Evolutionary conservation across 1,140 invertebrate species (phyloP), one percentile per base, ranked within the genome.

Genomic region (Listronotus oregonensis): DNA sequence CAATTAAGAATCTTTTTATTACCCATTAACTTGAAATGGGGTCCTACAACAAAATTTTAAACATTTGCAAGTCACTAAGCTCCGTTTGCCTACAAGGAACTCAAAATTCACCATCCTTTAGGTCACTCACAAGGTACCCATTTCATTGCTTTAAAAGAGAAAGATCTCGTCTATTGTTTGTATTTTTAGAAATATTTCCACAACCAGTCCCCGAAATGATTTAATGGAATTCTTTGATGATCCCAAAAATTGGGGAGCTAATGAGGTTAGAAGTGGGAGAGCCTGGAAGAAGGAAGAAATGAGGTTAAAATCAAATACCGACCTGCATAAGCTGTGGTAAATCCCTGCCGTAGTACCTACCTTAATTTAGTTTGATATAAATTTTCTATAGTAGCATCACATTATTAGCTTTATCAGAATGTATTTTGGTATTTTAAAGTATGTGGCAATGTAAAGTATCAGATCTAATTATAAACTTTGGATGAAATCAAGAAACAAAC

Each of bases 291-390:
- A 83, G 44, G 95, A 97, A 73, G 97, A 99, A 81, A 80, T 99
- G 27, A 84, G 97, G 75, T 86, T 98, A 34, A 99, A 98, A 82
- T 96, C 93, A 52, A 99, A 98, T 80, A 83, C 87, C 50, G 97
- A 99, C 82, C 85, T 99, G 46, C 97, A 99, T 75, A 98, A 99
- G 84, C 81, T 99, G 58, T 99, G 97, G 97, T 98, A 27, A 27
- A 27, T 27, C 5, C 21, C 21, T 27, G 1, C 21, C 5, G 21
- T 27, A 27, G 5, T n/a, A n/a, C n/a, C n/a, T n/a, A n/a, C n/a
- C n/a, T n/a, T n/a, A n/a, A n/a, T n/a, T n/a, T n/a, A n/a, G n/a
- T n/a, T n/a, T n/a, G n/a, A n/a, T n/a, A n/a, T n/a, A n/a, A n/a
- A n/a, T n/a, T n/a, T 27, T 27, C 21, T 27, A 27, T 27, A 27